Conservation (phyloP, 2,797 vertebrate genomes). For the Pogonophryne albipinna region DNA sequence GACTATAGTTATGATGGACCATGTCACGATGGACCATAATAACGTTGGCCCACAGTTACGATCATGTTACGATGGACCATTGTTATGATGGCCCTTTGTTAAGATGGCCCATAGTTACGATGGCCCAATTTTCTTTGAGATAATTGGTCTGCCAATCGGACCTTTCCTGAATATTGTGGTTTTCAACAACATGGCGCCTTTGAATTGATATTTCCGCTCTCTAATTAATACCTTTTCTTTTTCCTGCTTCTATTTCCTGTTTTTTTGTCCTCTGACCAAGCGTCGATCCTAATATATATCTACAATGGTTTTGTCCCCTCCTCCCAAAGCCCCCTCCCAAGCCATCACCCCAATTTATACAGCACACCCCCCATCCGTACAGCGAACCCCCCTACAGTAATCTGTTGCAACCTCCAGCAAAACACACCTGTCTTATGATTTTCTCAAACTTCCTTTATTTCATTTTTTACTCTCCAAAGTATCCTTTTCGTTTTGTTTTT, state of each 20-base stretch:
- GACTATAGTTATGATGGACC: too few relatives aligned
- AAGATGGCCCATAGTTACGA: too few relatives aligned
- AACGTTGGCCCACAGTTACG: too few relatives aligned
- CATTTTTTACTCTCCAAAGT: slow-evolving; percentile 62
- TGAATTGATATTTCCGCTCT: too few relatives aligned
- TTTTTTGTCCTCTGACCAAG: slow-evolving; percentile 45
- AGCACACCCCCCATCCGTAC: slow-evolving; percentile 86
- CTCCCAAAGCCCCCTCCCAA: slow-evolving; percentile 85
- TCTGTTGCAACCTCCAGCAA: slow-evolving; percentile 87
- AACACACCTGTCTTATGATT: slow-evolving; percentile 87
- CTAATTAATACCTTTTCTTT: background rate
- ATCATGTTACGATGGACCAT: too few relatives aligned
- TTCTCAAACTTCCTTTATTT: slow-evolving; percentile 71
- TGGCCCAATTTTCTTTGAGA: too few relatives aligned
- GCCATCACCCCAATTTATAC: slow-evolving; percentile 87
- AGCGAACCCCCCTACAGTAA: slow-evolving; percentile 81
- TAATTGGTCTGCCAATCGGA: too few relatives aligned
- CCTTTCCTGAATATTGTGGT: too few relatives aligned
- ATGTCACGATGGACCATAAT: too few relatives aligned
- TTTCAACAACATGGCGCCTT: too few relatives aligned
- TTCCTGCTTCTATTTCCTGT: slow-evolving; percentile 36
- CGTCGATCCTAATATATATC: slow-evolving; percentile 77
- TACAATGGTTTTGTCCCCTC: slow-evolving; percentile 84
- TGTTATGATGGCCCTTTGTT: too few relatives aligned
- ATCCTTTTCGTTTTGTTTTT: slow-evolving; percentile 66